Conservation (phyloP, 1,140 invertebrate genomes). For the Stegodyphus mimosarum region DNA sequence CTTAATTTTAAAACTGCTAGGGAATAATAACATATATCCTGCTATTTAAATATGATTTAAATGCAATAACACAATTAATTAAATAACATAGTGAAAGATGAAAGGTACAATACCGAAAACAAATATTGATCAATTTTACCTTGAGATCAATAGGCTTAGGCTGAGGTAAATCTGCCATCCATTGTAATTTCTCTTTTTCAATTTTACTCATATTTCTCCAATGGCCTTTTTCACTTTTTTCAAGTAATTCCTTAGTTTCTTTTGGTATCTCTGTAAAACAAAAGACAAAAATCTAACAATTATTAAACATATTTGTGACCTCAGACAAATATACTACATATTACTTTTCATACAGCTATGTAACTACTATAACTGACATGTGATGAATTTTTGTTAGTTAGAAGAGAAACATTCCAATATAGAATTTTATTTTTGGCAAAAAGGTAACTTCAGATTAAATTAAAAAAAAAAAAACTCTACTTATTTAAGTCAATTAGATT, state of each 20-base stretch:
- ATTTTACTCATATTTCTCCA: slow-evolving; percentile 62
- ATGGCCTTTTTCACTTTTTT: slow-evolving; percentile 11
- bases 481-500: no score
- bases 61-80: neutral
- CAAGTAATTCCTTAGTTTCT: slow-evolving; percentile 31
- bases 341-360: neutral
- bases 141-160: slow-evolving; percentile 42
- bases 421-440: no score
- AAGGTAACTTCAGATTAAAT: no score
- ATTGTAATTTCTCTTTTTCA: slow-evolving; percentile 61
- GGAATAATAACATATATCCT: no score
- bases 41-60: no score
- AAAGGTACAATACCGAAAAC: neutral
- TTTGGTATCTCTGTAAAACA: slow-evolving; percentile 16
- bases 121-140: slow-evolving; percentile 67
- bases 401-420: no score
- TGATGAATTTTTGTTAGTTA: no score
- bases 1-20: no score
- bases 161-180: slow-evolving; percentile 45
- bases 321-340: neutral
- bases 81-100: neutral
- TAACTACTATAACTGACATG: neutral
- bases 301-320: neutral
- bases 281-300: neutral
- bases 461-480: no score